Percentiles rank a stretch among this genome's conserved stretches.
Evolutionary conservation across 2,113 vertebrate species (phyloP).

Genomic region (Petrocephalus zakoni): DNA sequence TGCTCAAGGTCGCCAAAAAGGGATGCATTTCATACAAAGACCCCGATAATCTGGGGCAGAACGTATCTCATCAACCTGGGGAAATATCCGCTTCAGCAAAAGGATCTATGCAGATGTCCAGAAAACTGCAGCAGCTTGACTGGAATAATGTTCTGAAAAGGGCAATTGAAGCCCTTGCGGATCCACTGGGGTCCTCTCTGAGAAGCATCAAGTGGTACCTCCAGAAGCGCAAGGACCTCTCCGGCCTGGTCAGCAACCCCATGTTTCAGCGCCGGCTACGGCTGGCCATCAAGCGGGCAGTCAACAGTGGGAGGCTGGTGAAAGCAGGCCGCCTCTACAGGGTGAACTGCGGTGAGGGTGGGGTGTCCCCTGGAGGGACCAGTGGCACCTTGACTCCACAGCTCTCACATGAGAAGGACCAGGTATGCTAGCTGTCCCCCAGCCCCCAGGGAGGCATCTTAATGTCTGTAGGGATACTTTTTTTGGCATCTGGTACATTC

Average conservation of each 20-base stretch:
- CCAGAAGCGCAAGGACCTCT: constrained; percentile 83
- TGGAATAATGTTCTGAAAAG: constrained; percentile 94
- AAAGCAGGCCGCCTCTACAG: constrained; percentile 91
- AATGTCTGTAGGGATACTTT: neutral
- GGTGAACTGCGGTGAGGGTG: constrained; percentile 73
- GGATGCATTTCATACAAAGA: constrained; percentile 95
- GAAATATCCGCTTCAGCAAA: constrained; percentile 69
- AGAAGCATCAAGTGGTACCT: constrained; percentile 95
- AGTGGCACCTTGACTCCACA: constrained; percentile 67
- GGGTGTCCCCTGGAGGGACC: constrained; percentile 66
- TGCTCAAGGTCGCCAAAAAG: constrained; percentile 98
- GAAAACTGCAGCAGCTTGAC: constrained; percentile 88
- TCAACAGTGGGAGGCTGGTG: constrained; percentile 85
- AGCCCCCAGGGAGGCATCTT: neutral
- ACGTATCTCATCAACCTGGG: constrained; percentile 69
- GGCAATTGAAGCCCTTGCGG: constrained; percentile 88
- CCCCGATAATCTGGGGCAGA: constrained; percentile 83
- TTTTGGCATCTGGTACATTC: neutral
- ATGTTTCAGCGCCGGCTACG: constrained; percentile 87
- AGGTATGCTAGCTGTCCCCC: constrained; percentile 62
- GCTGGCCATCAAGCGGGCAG: constrained; percentile 87
- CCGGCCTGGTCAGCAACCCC: constrained; percentile 74
- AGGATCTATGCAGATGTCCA: constrained; percentile 74
- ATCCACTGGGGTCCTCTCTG: constrained; percentile 84
- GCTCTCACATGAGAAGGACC: constrained; percentile 89